Conservation (phyloP, 23 tunicate genomes). For the Aplidium turbinatum region DNA sequence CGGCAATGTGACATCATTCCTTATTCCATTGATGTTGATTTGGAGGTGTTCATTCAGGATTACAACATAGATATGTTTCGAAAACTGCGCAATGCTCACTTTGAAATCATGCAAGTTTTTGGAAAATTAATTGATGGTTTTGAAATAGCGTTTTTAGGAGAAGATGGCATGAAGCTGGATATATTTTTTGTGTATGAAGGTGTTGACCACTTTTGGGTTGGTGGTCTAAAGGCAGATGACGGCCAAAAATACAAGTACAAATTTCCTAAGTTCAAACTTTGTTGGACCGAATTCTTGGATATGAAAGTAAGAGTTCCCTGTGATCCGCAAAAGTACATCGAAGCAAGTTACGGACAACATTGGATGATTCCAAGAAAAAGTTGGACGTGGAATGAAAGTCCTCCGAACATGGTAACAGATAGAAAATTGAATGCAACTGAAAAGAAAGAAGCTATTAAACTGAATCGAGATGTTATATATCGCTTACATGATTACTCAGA, state of each 20-base stretch:
- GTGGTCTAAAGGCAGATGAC: conserved; percentile 67
- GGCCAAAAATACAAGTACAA: conserved; percentile 65
- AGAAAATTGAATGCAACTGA: conserved; percentile 58
- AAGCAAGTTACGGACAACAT: conserved; percentile 63
- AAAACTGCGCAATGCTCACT: conserved; percentile 28
- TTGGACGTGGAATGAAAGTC: conserved; percentile 68
- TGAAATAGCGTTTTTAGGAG: conserved; percentile 46
- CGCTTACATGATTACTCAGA: no score
- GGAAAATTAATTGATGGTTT: conserved; percentile 66
- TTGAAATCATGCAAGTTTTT: conserved; percentile 34
- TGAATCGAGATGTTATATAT: conserved; percentile 3
- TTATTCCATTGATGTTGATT: conserved; percentile 44
- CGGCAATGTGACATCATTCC: conserved; percentile 79
- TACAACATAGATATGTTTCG: conserved; percentile 28
- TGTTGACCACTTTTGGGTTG: conserved; percentile 55
- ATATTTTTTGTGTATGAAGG: conserved; percentile 70
- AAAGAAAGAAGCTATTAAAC: conserved; percentile 47
- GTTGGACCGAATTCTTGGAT: conserved; percentile 83
- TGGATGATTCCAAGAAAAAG: conserved; percentile 58
- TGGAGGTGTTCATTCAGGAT: conserved; percentile 58
- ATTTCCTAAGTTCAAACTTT: conserved; percentile 51
- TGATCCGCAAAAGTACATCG: conserved; percentile 54
- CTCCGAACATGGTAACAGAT: conserved; percentile 71
- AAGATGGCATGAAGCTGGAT: conserved; percentile 56
- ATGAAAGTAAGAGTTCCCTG: conserved; percentile 76